A percentile compares a stretch with the other conserved stretches of the same genome.
Conservation (phyloP, 2,113 vertebrate species). For the Peromyscus californicus region DNA sequence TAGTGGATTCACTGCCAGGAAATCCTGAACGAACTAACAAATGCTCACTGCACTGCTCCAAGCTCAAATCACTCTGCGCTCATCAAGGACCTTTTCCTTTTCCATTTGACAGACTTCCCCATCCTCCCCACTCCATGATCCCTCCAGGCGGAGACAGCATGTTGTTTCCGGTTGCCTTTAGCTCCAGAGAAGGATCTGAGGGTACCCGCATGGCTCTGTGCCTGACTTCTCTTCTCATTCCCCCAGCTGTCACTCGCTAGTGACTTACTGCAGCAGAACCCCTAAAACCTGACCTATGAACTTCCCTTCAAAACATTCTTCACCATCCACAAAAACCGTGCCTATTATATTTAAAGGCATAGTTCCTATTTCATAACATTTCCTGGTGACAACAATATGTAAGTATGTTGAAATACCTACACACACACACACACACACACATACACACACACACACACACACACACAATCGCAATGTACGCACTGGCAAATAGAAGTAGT, state of each 20-base stretch:
- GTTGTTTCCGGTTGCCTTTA: not conserved
- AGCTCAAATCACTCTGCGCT: not conserved
- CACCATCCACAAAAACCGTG: conserved; percentile 9
- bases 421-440: not conserved
- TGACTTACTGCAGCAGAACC: not conserved
- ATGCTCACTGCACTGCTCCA: not conserved
- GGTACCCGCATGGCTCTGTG: not conserved
- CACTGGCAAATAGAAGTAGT: conserved; percentile 46
- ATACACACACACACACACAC: not conserved
- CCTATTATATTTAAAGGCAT: not conserved
- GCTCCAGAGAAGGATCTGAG: not conserved
- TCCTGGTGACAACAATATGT: not conserved
- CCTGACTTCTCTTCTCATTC: not conserved
- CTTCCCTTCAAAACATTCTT: conserved; percentile 38
- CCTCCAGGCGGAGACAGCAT: not conserved
- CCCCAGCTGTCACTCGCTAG: not conserved
- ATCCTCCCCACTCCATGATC: not conserved
- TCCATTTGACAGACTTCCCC: not conserved
- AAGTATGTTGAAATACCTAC: not conserved
- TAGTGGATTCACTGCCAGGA: not conserved
- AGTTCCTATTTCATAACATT: conserved; percentile 23
- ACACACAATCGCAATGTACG: not conserved
- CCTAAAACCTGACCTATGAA: conserved; percentile 24
- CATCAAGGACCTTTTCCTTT: not conserved
- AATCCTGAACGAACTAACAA: not conserved